phyloP scores from a whole-genome alignment of 1,140 invertebrate genomes.

The Halyomorpha halys region DNA sequence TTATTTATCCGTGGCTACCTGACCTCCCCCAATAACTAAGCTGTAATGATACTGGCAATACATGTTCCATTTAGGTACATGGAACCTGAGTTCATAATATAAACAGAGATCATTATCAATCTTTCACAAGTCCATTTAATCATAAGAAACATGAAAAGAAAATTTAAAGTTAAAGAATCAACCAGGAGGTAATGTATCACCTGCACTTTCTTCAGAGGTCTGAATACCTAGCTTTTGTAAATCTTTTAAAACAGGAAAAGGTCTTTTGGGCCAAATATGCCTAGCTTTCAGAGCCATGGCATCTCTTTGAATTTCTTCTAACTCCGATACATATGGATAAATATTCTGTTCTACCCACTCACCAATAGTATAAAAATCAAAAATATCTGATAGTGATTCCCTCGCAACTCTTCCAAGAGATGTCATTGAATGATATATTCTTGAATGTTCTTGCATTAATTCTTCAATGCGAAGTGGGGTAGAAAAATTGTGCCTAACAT shows the following conservation, averaged over 20 bases:
- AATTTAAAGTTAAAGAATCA: neutral
- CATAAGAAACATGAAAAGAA: neutral
- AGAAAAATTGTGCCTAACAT: constrained; percentile 64
- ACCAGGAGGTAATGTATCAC: neutral
- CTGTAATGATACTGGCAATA: neutral
- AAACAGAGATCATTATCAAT: neutral
- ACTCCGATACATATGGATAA: constrained; percentile 43
- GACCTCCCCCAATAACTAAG: too few relatives aligned
- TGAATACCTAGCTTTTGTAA: constrained; percentile 30
- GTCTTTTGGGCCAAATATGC: constrained; percentile 46
- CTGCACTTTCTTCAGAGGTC: constrained; percentile 20
- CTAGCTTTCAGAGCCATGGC: constrained; percentile 43
- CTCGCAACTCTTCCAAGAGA: constrained; percentile 51
- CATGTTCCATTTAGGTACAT: too few relatives aligned
- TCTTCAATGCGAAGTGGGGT: constrained; percentile 61
- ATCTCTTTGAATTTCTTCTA: constrained; percentile 43
- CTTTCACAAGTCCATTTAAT: neutral
- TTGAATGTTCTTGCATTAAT: constrained; percentile 50
- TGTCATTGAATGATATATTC: constrained; percentile 47
- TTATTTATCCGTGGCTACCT: too few relatives aligned
- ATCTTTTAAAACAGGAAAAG: constrained; percentile 36
- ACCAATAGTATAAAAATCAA: constrained; percentile 58
- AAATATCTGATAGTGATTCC: constrained; percentile 53
- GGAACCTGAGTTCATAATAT: neutral
- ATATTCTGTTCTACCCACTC: constrained; percentile 65